Conservation (phyloP, 2,888 invertebrate genomes). For the Ectemnius lituratus region DNA sequence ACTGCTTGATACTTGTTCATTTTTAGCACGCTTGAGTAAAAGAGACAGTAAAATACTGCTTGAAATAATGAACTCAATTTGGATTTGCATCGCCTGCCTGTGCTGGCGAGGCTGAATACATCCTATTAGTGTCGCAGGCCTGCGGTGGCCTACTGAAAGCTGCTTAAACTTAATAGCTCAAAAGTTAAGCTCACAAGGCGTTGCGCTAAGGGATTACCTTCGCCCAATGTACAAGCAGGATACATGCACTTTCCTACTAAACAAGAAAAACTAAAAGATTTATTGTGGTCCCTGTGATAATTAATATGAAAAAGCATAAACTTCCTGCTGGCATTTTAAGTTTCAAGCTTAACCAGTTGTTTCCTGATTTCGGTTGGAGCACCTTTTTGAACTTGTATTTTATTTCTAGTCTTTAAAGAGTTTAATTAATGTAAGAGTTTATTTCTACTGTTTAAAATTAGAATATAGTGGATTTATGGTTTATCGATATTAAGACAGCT, state of each 20-base stretch:
- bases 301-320: not conserved
- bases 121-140: constrained; percentile 44
- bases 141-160: constrained; percentile 37
- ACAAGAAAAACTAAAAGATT: constrained; percentile 10
- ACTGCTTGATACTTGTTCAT: too few relatives aligned
- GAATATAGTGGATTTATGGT: too few relatives aligned
- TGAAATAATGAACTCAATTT: constrained; percentile 32
- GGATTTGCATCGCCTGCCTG: constrained; percentile 17
- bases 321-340: too few relatives aligned
- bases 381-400: too few relatives aligned
- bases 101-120: constrained; percentile 27
- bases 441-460: too few relatives aligned
- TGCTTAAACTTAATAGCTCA: constrained; percentile 55
- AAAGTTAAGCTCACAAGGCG: constrained; percentile 48
- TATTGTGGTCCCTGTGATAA: not conserved
- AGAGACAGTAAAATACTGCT: too few relatives aligned
- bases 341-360: too few relatives aligned
- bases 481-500: too few relatives aligned
- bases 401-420: too few relatives aligned
- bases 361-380: too few relatives aligned
- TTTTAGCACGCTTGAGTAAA: too few relatives aligned
- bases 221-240: constrained; percentile 3
- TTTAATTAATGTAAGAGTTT: too few relatives aligned
- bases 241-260: not conserved
- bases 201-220: constrained; percentile 20